These are phyloP conservation scores for Barnardius zonarius DNA, from an alignment of 2,113 vertebrate genomes.

Conservation along the genomic window DNA sequence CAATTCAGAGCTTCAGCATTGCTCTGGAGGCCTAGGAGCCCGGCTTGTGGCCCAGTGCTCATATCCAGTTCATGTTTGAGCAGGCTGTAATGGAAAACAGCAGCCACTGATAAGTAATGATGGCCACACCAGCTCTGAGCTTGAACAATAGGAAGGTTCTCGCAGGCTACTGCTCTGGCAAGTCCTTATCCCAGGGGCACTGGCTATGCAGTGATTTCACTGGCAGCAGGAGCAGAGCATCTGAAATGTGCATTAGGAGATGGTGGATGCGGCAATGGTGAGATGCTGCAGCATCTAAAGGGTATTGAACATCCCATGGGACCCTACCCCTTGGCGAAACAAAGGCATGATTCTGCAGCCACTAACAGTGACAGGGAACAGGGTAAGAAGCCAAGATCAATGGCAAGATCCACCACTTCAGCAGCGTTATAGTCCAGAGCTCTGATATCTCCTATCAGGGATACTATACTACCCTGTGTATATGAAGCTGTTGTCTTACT, in stretches of 20 bases:
- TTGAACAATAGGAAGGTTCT: not conserved
- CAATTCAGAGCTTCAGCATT: conserved; percentile 8
- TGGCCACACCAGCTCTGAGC: not conserved
- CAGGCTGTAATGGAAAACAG: conserved; percentile 53
- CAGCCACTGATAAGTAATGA: conserved; percentile 10
- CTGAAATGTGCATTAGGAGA: not conserved
- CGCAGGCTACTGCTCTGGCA: conserved; percentile 57
- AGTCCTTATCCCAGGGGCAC: not conserved
- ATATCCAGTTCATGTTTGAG: not conserved
- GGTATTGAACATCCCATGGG: fast-evolving
- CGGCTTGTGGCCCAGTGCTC: conserved; percentile 34
- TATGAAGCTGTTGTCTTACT: not conserved
- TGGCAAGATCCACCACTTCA: not conserved
- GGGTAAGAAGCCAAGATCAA: not conserved
- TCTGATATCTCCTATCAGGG: not conserved
- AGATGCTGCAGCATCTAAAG: not conserved
- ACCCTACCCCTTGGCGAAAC: not conserved
- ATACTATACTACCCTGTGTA: no score
- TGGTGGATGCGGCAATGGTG: not conserved
- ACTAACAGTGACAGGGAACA: not conserved
- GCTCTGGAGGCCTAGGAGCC: conserved; percentile 11
- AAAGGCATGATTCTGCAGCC: not conserved
- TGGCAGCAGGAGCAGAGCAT: not conserved
- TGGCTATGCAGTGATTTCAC: not conserved
- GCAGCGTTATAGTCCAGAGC: not conserved